Evolutionary conservation across 2,113 vertebrate species (phyloP).

Genomic region (Aegypius monachus): DNA sequence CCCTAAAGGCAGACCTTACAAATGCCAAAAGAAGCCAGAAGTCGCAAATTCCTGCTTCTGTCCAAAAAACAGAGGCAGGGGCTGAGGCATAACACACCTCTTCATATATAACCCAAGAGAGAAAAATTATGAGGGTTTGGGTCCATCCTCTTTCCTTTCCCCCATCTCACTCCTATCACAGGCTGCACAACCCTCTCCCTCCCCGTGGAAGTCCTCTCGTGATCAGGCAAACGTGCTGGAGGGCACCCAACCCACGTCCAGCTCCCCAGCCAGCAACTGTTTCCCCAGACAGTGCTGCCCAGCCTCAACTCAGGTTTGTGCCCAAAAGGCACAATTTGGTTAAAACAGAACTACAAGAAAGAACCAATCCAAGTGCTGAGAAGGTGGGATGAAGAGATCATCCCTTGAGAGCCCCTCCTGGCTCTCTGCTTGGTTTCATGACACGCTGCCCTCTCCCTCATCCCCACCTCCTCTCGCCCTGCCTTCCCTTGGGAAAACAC

Average conservation of each 20-base stretch:
- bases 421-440: neutral
- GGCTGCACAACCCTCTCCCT: neutral
- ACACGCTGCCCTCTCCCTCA: neutral
- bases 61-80: neutral
- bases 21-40: neutral
- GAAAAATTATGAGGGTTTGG: neutral
- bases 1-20: neutral
- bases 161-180: rapidly evolving
- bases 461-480: neutral
- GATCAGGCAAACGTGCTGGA: neutral
- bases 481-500: no score
- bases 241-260: neutral
- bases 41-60: neutral
- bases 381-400: neutral
- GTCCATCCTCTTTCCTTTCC: neutral
- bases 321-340: neutral
- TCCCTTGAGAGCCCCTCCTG: neutral
- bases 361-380: neutral
- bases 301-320: neutral
- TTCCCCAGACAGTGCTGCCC: no score
- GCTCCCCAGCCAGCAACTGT: rapidly evolving
- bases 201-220: rapidly evolving
- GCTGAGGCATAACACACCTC: neutral
- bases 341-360: neutral
- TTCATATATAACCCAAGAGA: rapidly evolving